Evolutionary conservation across 2,888 invertebrate species (phyloP), one percentile per base, ranked within the genome.

Genomic region (Euzophera pinguis): DNA sequence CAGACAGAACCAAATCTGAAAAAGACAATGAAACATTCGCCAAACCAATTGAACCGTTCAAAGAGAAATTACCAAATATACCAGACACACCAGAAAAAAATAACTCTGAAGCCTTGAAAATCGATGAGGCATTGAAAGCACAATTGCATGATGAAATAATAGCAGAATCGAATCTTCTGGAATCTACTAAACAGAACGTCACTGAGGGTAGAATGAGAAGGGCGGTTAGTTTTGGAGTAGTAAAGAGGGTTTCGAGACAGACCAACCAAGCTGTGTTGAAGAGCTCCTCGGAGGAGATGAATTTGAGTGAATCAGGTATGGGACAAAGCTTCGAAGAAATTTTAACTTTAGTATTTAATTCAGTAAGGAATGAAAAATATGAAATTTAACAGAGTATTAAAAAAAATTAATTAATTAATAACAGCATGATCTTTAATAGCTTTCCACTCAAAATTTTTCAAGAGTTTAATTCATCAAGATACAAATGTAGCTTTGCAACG

Each of bases 1-100:
- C 85, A 41, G 88, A 89, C 45, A 62, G 78, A 0, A 49, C 69
- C 0, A 85, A 79, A 62, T 67, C 81, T 0, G 86, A 87, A 3
- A 87, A 87, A 50, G 87, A 86, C 0, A 89, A 89, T 50, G 87
- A 88, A 0, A 86, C 86, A 0, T 83, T 65, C 56, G 64, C 68
- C 0, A 65, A 75, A 3, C 75, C 80, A 0, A 47, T 79, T 9
- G 84, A 87, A 39, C 73, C 76, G 0, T 22, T 58, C 0, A 72
- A 73, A n/a, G 84, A 85, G 14, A 81, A 84, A 54, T 60, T 69
- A 0, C 83, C 78, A 0, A 69, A 57, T 37, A 84, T 79, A 0
- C 87, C 83, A 0, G 70, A 70, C 0, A 77, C 70, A 12, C 73
- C 80, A 0, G 84, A 86, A 6, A 81, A 81, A 35, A 81, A 75